phyloP scores from a whole-genome alignment of 53 echinoderm and acorn worm species.

The Patiria pectinifera region DNA sequence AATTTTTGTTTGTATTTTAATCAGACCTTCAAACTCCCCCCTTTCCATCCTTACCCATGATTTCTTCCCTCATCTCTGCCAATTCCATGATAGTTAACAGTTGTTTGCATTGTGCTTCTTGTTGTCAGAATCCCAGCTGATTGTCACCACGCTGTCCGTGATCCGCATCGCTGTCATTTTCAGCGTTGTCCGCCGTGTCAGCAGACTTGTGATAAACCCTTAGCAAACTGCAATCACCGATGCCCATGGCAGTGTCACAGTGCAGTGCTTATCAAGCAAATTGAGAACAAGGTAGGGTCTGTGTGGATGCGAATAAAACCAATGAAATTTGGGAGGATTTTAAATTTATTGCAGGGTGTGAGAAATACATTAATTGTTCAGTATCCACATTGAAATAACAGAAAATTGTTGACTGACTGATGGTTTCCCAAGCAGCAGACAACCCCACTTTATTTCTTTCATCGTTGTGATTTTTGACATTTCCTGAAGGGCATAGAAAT shows the following conservation, averaged over 20 bases:
- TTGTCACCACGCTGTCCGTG: conserved; percentile 84
- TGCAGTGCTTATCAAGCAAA: conserved; percentile 76
- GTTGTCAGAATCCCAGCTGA: conserved; percentile 80
- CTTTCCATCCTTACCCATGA: too few species aligned
- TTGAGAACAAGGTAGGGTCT: conserved; percentile 74
- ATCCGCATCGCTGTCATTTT: conserved; percentile 87
- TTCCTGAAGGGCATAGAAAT: neutral
- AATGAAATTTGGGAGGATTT: neutral
- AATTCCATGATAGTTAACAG: neutral
- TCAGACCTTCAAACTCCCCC: too few species aligned
- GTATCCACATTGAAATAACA: too few species aligned
- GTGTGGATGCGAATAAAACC: too few species aligned
- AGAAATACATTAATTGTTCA: too few species aligned
- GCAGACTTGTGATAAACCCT: conserved; percentile 68
- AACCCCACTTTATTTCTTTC: neutral
- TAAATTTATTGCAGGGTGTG: neutral
- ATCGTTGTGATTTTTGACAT: neutral
- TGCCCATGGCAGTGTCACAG: conserved; percentile 86
- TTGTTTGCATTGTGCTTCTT: neutral
- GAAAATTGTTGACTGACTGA: neutral
- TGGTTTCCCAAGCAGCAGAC: too few species aligned
- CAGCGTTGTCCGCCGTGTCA: conserved; percentile 86
- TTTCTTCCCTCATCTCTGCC: neutral
- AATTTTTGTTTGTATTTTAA: too few species aligned
- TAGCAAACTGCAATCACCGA: conserved; percentile 70